Evolutionary conservation across 2,797 vertebrate genomes (phyloP), one percentile per base, ranked within the genome.

Genomic region (Sarcoramphus papa): DNA sequence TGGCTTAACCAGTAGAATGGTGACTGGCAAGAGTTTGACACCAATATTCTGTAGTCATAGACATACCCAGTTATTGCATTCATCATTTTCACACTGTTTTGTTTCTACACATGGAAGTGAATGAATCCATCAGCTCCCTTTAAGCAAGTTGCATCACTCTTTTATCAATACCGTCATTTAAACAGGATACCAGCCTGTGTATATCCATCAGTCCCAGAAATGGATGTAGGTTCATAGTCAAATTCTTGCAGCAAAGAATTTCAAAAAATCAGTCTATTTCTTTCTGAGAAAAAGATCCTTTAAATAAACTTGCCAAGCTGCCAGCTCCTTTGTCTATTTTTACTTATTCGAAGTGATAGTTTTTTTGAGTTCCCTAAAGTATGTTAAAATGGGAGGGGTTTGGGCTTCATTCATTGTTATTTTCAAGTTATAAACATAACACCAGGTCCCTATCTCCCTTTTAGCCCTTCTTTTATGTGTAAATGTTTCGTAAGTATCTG

Each of bases 391-490:
- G n/a, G 27, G 37, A 78, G 30, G 13, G 16, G 3, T 41, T 74
- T 84, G 27, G 50, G 23, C 84, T 96, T 91, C 63, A 22, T 85
- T 94, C 53, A 30, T 57, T 86, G 30, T 67, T 81, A 65, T 88
- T 94, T 95, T 93, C 73, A 96, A 88, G 48, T 85, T 88, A 70
- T 7, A 88, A 93, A 75, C 41, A 54, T 69, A 92, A 27, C 73
- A 50, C 31, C 40, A 60, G n/a, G 72, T 94, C 53, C 27, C 27
- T 62, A 7, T 80, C 69, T 85, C 51, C 8, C 27, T 91, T 94
- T 88, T 86, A 92, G 73, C 25, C 75, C 63, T 83, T 72, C 62
- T 94, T 95, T 95, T 94, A 90, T 88, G 54, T 86, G 56, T 75
- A 95, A 94, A 83, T 84, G 19, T 75, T 91, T 93, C 43, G 10